Base-by-base conservation (phyloP, 23 tunicate species). In the Halocynthia aurantium region DNA sequence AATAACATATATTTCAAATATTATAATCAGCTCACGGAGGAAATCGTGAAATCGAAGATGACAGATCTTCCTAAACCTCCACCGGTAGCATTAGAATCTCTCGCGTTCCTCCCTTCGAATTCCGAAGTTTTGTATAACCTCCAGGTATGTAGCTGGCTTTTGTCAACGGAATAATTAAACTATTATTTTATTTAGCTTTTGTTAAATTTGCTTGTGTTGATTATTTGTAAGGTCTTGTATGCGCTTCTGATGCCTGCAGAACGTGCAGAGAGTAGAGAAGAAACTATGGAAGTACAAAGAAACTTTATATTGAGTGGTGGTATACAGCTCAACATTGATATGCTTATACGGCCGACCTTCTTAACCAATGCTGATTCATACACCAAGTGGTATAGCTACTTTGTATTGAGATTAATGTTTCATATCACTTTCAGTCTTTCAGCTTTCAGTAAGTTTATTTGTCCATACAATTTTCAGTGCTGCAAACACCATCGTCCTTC, bases 61-160 rank as follows among this genome's bases (percentile, higher is more conserved):
- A 21, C 78, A 7, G 56, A 12, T 55, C 78, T 64, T 54, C 60
- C 78, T 21, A 74, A 74, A 52, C 60, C 62, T 18, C 78, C 78
- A 5, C 19, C 78, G n/a, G 78, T 63, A 13, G 78, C 78, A 18
- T 53, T 74, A 18, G 78, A 74, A 74, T 74, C 78, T 20, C 22
- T 74, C 0, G 55, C 53, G 18, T 74, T 74, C 31, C 64, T 74
- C 20, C 78, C 78, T 9, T 74, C 64, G n/a, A 20, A 49, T 55
- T 74, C 78, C 5, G 78, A 74, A 74, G 66, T 53, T 53, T 74
- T 74, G 22, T 74, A 74, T 74, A 74, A 74, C 56, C 66, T 74
- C 22, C 78, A 74, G 78, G 78, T 74, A 74, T 20, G 78, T 20
- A 1, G 64, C 2, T 60, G 64, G 64, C 64, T 60, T n/a, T 60